A percentile compares a stretch with the other conserved stretches of the same genome.
phyloP scores from a whole-genome alignment of 2,888 invertebrate genomes.

The Ormia ochracea region DNA sequence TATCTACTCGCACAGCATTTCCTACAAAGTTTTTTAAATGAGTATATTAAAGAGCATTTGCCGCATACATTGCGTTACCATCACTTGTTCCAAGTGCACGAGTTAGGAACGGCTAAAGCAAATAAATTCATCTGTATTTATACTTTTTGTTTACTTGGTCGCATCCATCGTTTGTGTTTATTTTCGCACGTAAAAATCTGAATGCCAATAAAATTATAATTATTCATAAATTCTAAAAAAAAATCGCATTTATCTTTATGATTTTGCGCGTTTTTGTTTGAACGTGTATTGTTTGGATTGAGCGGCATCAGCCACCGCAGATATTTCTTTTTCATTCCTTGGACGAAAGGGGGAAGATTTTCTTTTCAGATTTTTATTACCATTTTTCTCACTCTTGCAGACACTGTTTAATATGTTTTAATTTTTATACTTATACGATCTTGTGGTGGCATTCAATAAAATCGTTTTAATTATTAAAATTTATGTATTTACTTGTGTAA shows the following conservation, averaged over 20 bases:
- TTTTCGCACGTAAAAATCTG: not conserved
- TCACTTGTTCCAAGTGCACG: too few species aligned
- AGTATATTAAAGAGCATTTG: too few species aligned
- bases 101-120: too few species aligned
- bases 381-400: conserved; percentile 28
- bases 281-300: not conserved
- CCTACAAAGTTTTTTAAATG: too few species aligned
- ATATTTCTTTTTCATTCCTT: not conserved
- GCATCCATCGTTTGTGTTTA: not conserved
- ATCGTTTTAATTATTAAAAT: not conserved
- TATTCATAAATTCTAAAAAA: not conserved
- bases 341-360: not conserved
- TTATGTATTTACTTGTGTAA: not conserved
- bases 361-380: conserved; percentile 10
- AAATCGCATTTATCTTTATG: conserved; percentile 8
- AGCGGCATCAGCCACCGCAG: not conserved
- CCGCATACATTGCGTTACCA: too few species aligned
- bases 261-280: not conserved
- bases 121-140: too few species aligned
- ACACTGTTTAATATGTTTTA: conserved; percentile 2
- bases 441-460: not conserved
- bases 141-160: too few species aligned
- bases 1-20: too few species aligned
- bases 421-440: not conserved
- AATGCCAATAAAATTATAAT: conserved; percentile 7